Conservation (phyloP, 1,140 invertebrate genomes). For the Drosophila simulans region DNA sequence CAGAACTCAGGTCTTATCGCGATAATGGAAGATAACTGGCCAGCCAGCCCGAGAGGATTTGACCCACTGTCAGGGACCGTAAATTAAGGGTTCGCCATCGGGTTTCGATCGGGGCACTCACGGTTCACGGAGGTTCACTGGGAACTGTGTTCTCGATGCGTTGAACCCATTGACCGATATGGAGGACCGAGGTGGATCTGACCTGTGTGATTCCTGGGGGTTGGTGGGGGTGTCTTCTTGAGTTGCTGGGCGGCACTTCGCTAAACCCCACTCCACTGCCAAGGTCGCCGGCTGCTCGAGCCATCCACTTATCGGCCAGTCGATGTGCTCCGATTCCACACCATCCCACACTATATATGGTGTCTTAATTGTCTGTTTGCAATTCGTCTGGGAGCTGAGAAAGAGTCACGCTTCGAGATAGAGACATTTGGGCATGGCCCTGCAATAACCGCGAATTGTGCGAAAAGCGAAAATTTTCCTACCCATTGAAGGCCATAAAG, state of each 20-base stretch:
- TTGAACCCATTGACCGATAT: constrained; percentile 10
- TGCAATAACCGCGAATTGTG: constrained; percentile 55
- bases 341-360: constrained; percentile 28
- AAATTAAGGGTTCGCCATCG: constrained; percentile 20
- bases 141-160: constrained; percentile 10
- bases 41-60: constrained; percentile 8
- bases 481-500: constrained; percentile 49
- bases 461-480: constrained; percentile 72
- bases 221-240: not conserved
- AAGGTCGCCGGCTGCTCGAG: constrained; percentile 24
- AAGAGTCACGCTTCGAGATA: constrained; percentile 32
- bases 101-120: not conserved
- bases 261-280: not conserved
- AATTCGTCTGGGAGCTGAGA: constrained; percentile 46
- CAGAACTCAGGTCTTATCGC: constrained; percentile 15
- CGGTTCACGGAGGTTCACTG: constrained; percentile 37
- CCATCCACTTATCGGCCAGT: constrained; percentile 41
- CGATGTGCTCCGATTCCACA: constrained; percentile 23
- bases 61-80: constrained; percentile 41
- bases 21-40: constrained; percentile 8
- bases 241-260: constrained; percentile 6
- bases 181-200: constrained; percentile 1
- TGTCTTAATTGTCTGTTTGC: constrained; percentile 60
- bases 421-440: constrained; percentile 28
- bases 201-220: not conserved